Percentiles rank a stretch among this genome's conserved stretches.
These are phyloP conservation scores for Oreochromis grahami DNA, from an alignment of 2,797 vertebrate species.

Conservation along the genomic window DNA sequence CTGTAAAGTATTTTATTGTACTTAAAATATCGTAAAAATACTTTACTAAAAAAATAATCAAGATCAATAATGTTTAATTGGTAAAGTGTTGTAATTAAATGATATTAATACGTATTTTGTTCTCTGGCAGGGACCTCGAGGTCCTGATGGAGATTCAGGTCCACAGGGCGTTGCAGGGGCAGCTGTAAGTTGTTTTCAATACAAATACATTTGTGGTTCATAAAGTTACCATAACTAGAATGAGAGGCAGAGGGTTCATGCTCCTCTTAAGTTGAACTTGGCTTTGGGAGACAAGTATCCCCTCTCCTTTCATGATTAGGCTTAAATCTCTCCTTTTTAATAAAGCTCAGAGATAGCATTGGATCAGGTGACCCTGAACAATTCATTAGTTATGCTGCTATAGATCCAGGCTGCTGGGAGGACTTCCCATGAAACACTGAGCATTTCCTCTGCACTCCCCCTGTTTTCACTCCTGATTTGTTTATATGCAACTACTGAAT, in stretches of 20 bases:
- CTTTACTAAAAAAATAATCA: not conserved
- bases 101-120: not conserved
- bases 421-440: not conserved
- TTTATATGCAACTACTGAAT: not conserved
- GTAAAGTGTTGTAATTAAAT: not conserved
- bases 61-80: not conserved
- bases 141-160: conserved; percentile 88
- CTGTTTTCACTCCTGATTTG: not conserved
- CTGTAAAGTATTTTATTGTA: not conserved
- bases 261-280: not conserved
- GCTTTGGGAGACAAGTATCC: not conserved
- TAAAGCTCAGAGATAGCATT: not conserved
- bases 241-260: not conserved
- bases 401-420: not conserved
- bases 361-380: not conserved
- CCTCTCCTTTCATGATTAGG: not conserved
- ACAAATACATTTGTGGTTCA: not conserved
- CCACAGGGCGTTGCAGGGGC: conserved; percentile 88
- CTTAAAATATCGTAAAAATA: not conserved
- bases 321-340: not conserved
- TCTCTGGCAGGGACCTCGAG: conserved; percentile 83
- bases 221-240: not conserved
- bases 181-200: conserved; percentile 77
- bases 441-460: not conserved
- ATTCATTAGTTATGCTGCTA: not conserved